Percentiles rank a stretch among this genome's conserved stretches.
phyloP scores from a whole-genome alignment of 2,888 invertebrate genomes.

The Ommatoiulus sabulosus region DNA sequence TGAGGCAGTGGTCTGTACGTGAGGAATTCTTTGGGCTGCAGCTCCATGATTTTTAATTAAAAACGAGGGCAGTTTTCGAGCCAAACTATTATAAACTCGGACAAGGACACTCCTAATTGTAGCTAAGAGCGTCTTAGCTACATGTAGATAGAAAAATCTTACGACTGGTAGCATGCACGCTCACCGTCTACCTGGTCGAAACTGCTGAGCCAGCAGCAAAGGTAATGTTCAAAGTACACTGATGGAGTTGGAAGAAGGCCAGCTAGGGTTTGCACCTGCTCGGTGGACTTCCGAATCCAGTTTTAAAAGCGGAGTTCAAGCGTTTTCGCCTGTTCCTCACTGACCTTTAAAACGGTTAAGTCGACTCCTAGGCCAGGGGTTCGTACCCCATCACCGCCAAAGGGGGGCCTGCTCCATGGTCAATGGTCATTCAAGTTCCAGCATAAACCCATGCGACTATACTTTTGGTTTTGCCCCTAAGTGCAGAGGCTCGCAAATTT shows the following conservation, averaged over 20 bases:
- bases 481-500: neutral
- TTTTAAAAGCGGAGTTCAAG: neutral
- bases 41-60: constrained; percentile 41
- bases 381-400: neutral
- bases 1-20: constrained; percentile 54
- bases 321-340: neutral
- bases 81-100: neutral
- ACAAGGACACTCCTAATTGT: constrained; percentile 27
- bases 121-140: constrained; percentile 5
- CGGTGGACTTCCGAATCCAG: neutral
- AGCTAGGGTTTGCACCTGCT: constrained; percentile 34
- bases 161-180: neutral
- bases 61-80: constrained; percentile 21
- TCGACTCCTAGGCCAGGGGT: constrained; percentile 4
- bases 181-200: neutral
- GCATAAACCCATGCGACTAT: neutral
- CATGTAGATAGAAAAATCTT: neutral
- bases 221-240: neutral
- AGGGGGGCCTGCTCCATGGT: neutral
- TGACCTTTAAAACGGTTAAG: constrained; percentile 25
- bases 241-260: neutral
- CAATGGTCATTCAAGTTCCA: neutral
- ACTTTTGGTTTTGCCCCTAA: constrained; percentile 1
- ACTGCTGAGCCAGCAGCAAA: neutral
- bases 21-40: constrained; percentile 49